Evolutionary conservation across 2,797 vertebrate species (phyloP).

Genomic region (Schizothorax lantsangensis): DNA sequence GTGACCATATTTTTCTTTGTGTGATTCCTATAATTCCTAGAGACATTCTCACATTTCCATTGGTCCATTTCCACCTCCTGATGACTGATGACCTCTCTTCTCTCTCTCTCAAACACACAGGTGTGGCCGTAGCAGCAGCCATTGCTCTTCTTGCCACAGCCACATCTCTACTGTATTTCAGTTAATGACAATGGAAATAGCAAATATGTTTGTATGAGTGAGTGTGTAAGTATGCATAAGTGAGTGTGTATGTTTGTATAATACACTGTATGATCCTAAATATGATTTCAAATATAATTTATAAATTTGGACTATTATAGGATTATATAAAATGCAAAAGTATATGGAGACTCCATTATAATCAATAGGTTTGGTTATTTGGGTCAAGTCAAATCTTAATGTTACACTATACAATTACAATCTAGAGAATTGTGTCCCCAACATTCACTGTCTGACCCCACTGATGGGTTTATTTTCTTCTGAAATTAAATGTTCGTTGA

Average conservation of each 20-base stretch:
- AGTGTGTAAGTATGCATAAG: neutral
- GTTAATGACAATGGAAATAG: constrained; percentile 58
- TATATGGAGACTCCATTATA: neutral
- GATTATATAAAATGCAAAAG: neutral
- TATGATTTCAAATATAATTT: neutral
- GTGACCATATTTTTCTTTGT: neutral
- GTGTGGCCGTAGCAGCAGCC: constrained; percentile 66
- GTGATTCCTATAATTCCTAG: constrained; percentile 8
- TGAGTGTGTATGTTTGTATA: constrained; percentile 5
- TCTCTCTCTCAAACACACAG: constrained; percentile 60
- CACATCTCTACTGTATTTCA: constrained; percentile 76
- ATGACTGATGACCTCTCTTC: neutral
- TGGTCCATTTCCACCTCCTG: neutral
- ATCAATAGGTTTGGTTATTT: constrained; percentile 6
- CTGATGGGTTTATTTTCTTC: neutral
- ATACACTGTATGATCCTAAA: neutral
- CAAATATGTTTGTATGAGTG: neutral
- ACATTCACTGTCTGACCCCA: neutral
- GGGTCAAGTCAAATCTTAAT: neutral
- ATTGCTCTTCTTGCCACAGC: constrained; percentile 73
- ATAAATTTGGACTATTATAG: neutral
- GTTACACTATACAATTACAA: neutral
- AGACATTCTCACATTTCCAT: neutral
- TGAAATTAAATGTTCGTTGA: neutral
- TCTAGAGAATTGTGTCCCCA: neutral